Evolutionary conservation across 2,888 invertebrate genomes (phyloP).

Genomic region (Drosophila paracracens): DNA sequence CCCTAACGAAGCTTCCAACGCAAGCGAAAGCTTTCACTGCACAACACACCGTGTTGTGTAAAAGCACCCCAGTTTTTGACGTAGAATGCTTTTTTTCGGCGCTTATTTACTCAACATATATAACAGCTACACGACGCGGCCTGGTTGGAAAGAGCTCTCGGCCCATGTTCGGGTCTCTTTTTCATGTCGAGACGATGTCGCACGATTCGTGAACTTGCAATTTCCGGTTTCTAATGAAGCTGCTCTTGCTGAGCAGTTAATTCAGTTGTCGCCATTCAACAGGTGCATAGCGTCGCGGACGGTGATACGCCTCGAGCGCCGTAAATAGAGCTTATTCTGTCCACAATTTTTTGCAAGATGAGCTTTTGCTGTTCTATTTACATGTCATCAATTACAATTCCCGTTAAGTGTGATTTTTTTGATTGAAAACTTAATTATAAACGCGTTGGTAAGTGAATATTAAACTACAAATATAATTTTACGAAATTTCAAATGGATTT

Average conservation of each 20-base stretch:
- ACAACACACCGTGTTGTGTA: neutral
- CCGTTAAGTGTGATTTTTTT: neutral
- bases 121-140: neutral
- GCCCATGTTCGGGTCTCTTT: constrained; percentile 17
- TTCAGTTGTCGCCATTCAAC: constrained; percentile 49
- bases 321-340: neutral
- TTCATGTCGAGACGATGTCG: constrained; percentile 26
- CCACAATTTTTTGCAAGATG: constrained; percentile 7
- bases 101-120: constrained; percentile 22
- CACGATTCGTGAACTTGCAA: constrained; percentile 21
- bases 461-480: neutral
- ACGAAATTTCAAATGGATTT: neutral
- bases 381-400: neutral
- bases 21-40: constrained; percentile 25
- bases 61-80: constrained; percentile 1
- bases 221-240: constrained; percentile 50
- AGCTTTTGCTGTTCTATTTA: neutral
- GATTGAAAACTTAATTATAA: neutral
- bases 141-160: constrained; percentile 17
- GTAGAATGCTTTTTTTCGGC: constrained; percentile 17
- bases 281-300: constrained; percentile 41
- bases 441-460: neutral
- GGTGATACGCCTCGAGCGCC: neutral
- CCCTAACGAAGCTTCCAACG: neutral
- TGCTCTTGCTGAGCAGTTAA: constrained; percentile 26